Conservation (phyloP, 2,888 invertebrate genomes). For the Troides oblongomaculatus region DNA sequence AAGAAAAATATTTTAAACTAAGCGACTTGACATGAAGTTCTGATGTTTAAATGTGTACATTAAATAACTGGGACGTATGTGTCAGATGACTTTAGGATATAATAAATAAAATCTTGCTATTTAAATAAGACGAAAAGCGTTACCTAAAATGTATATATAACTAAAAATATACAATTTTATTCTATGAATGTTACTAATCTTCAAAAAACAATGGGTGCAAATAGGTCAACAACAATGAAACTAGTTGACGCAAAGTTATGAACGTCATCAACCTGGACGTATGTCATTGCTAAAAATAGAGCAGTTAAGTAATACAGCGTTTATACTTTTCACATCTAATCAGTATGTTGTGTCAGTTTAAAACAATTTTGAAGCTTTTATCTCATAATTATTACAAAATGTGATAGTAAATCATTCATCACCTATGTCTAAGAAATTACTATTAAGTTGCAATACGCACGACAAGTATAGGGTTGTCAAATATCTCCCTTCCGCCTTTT, state of each 20-base stretch:
- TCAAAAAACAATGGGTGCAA: conserved; percentile 13
- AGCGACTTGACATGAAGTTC: no score
- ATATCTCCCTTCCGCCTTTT: no score
- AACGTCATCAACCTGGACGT: conserved; percentile 15
- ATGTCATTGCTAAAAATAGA: conserved; percentile 25
- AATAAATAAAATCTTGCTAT: no score
- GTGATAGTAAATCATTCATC: no score
- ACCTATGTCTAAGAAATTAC: no score
- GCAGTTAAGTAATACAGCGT: background rate
- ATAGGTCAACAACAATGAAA: conserved; percentile 25
- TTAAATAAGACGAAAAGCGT: background rate
- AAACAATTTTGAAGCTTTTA: background rate
- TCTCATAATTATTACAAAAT: no score
- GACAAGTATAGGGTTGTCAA: no score
- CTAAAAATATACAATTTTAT: background rate
- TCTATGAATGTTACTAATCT: background rate
- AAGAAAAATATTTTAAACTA: no score
- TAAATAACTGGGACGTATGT: no score
- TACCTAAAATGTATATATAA: background rate
- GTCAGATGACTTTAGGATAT: no score
- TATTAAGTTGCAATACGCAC: no score
- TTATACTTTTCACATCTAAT: background rate
- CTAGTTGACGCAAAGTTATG: conserved; percentile 23
- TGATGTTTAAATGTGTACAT: no score
- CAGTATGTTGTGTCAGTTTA: background rate